Conservation (phyloP, 1,140 invertebrate genomes). For the Belonocnema kinseyi region DNA sequence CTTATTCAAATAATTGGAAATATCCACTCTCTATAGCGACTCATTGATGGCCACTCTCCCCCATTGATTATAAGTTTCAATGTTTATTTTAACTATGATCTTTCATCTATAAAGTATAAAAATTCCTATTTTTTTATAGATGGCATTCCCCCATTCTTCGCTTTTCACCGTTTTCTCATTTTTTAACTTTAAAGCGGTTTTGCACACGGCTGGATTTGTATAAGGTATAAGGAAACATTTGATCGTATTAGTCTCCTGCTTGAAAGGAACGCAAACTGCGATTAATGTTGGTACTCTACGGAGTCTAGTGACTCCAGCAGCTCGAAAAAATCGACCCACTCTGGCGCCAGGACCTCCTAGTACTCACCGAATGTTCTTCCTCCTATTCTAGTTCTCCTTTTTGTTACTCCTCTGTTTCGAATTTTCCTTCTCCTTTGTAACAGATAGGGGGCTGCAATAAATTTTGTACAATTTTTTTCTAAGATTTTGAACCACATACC, state of each 20-base stretch:
- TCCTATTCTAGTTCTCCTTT: conserved; percentile 9
- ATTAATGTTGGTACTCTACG: conserved; percentile 20
- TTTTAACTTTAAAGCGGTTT: neutral
- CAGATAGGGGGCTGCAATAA: too few relatives aligned
- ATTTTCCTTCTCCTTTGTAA: conserved; percentile 7
- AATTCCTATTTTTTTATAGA: too few relatives aligned
- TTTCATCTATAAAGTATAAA: too few relatives aligned
- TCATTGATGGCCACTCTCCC: too few relatives aligned
- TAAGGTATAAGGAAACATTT: neutral
- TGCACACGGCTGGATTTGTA: neutral
- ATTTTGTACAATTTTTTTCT: too few relatives aligned
- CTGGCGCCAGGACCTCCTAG: conserved; percentile 22
- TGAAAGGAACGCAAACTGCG: conserved; percentile 27
- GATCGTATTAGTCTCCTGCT: neutral
- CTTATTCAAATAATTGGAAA: too few relatives aligned
- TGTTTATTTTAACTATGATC: too few relatives aligned
- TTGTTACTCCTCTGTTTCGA: conserved; percentile 8
- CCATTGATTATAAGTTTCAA: too few relatives aligned
- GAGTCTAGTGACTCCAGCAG: conserved; percentile 19
- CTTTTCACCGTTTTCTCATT: too few relatives aligned
- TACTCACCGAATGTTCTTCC: conserved; percentile 15
- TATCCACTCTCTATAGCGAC: too few relatives aligned
- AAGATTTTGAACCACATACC: too few relatives aligned
- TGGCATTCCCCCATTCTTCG: too few relatives aligned
- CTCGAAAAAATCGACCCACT: conserved; percentile 18